A percentile compares a stretch with the other conserved stretches of the same genome.
Conservation (phyloP, 2,888 invertebrate genomes). For the Herminia tarsipennalis region DNA sequence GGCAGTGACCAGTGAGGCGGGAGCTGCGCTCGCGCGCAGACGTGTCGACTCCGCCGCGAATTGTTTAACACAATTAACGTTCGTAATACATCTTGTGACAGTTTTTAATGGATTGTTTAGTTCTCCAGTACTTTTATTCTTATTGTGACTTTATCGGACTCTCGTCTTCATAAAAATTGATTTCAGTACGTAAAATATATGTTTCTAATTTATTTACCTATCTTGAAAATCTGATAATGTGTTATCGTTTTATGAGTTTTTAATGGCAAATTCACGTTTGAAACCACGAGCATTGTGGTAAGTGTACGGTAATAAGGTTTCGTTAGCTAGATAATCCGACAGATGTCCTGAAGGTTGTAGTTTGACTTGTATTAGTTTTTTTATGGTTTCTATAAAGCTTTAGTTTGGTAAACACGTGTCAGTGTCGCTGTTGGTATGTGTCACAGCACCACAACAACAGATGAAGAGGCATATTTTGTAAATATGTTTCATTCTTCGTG, state of each 20-base stretch:
- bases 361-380: slow-evolving; percentile 21
- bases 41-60: slow-evolving; percentile 9
- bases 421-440: background rate
- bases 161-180: background rate
- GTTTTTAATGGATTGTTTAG: slow-evolving; percentile 7
- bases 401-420: background rate
- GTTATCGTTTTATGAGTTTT: slow-evolving; percentile 5
- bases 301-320: slow-evolving; percentile 24
- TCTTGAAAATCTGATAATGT: background rate
- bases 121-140: background rate
- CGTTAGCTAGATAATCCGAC: slow-evolving; percentile 33
- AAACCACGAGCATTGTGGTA: slow-evolving; percentile 3
- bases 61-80: slow-evolving; percentile 9
- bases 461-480: slow-evolving; percentile 2
- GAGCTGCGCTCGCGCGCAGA: slow-evolving; percentile 24
- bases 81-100: slow-evolving; percentile 8
- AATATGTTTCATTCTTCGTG: background rate
- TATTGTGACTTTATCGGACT: background rate
- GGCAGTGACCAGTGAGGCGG: slow-evolving; percentile 46
- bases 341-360: slow-evolving; percentile 19
- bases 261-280: slow-evolving; percentile 6
- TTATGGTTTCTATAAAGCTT: slow-evolving; percentile 41
- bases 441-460: background rate
- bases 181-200: slow-evolving; percentile 5
- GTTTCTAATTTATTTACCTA: background rate